These are phyloP conservation scores for Calyptommatus sinebrachiatus DNA, from an alignment of 2,113 vertebrate species.

Conservation along the genomic window DNA sequence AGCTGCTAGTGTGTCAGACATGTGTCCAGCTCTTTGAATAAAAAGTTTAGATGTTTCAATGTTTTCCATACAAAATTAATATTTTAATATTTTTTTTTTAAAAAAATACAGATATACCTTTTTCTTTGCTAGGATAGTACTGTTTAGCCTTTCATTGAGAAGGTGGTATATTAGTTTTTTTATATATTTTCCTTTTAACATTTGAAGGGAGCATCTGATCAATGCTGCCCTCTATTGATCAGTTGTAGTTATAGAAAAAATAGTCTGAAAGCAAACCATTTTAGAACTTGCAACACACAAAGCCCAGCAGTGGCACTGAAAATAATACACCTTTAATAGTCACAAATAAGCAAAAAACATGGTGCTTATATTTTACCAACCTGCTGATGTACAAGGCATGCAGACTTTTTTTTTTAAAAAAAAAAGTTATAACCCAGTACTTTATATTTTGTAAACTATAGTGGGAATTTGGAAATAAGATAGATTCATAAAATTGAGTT, in stretches of 20 bases:
- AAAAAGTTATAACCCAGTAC: constrained; percentile 11
- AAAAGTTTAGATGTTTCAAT: neutral
- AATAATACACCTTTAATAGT: neutral
- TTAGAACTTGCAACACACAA: neutral
- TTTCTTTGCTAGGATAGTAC: neutral
- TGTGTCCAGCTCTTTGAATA: neutral
- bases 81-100: neutral
- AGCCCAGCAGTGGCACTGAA: constrained; percentile 3
- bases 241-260: constrained; percentile 8
- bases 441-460: constrained; percentile 45
- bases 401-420: constrained; percentile 14
- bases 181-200: constrained; percentile 7
- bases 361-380: constrained; percentile 16
- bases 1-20: neutral
- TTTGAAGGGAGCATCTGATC: neutral
- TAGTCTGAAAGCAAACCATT: constrained; percentile 6
- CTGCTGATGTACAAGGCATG: neutral
- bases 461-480: constrained; percentile 54
- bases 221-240: constrained; percentile 18
- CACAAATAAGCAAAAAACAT: constrained; percentile 5
- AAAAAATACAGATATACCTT: neutral
- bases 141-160: neutral
- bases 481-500: constrained; percentile 40
- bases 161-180: neutral
- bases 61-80: neutral